Base-by-base conservation (phyloP, 2,888 invertebrate species). In the Lypha dubia region DNA sequence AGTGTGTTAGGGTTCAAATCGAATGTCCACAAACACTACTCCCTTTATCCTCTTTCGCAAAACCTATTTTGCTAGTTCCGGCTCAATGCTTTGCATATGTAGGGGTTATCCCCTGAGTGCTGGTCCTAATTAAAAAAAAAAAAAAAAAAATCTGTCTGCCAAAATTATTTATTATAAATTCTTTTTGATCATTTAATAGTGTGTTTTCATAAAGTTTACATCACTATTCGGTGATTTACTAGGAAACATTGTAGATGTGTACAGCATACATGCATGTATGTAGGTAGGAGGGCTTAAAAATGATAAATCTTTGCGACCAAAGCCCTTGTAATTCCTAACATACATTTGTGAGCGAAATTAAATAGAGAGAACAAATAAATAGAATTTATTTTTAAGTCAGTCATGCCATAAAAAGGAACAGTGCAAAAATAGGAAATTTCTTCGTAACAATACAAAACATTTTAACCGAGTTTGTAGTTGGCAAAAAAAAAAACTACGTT, bases 351-450 rank as follows among this genome's bases (percentile, higher is more conserved):
- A 8, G 17, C 9, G 28, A 56, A 74, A 63, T 22, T 44, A 13
- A 74, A 41, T 67, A 20, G 1, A 58, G 13, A 60, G 35, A 3
- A n/a, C 9, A 20, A 53, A 56, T n/a, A 24, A 71, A 38, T 0
- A 13, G 41, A 44, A 63, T n/a, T 56, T 28, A 56, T 13, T 82
- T 71, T 53, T 56, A 79, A 49, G 56, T 28, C 49, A 65, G 56
- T 79, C 79, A 58, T 70, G 70, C 56, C 7, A 62, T 70, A 79
- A 71, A 79, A 83, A 65, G 70, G 60, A 68, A 68, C 49, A 58
- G 20, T 51, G 20, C 11, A 67, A 49, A 65, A 46, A 38, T 41
- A 53, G 28, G 17, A 49, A 65, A 20, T 35, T 65, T 24, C n/a
- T 24, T 35, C 11, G 11, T 15, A 8, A 53, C 44, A 68, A 56